Base-by-base conservation (phyloP, 2,888 invertebrate species). In the Machimus atricapillus region DNA sequence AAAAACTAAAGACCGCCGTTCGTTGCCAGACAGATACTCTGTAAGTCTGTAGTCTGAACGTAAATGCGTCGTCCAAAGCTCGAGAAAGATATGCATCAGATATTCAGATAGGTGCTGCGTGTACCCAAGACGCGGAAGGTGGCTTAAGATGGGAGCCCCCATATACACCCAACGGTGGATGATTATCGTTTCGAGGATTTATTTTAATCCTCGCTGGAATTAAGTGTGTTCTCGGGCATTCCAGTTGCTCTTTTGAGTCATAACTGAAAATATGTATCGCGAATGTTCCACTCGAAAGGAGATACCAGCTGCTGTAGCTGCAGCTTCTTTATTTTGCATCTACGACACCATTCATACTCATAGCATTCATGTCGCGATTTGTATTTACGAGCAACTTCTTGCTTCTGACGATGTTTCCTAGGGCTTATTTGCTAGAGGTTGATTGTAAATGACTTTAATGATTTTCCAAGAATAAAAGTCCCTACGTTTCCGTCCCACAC, bases 191-290 rank as follows among this genome's bases (percentile, higher is more conserved):
- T 34, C 4, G 85, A 46, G 85, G 85, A 85, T 85, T 85, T 85
- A 85, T 85, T 85, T 85, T 85, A 74, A 85, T 85, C 85, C 43
- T 23, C 74, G 16, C 37, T 74, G 73, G 85, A 74, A 85, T 85
- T 85, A 85, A 85, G 73, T 74, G 74, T 66, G 66, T 66, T 66
- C 66, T 16, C 58, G 66, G 58, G 85, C 85, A 85, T 85, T 85
- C 85, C 46, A 85, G 74, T 74, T 85, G 74, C 85, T 73, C 74
- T 73, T 85, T 85, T 56, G 58, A 85, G 85, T 85, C 85, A 82
- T 56, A 82, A 74, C 43, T 43, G 34, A 85, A 73, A 85, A 34
- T 19, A 74, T 23, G 27, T 27, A 9, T 4, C 66, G 66, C 66
- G 66, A 23, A 23, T 27, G 46, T 12, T 85, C 40, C 43, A 46